Conservation (phyloP, 2,888 invertebrate genomes). For the Smittia aterrima region DNA sequence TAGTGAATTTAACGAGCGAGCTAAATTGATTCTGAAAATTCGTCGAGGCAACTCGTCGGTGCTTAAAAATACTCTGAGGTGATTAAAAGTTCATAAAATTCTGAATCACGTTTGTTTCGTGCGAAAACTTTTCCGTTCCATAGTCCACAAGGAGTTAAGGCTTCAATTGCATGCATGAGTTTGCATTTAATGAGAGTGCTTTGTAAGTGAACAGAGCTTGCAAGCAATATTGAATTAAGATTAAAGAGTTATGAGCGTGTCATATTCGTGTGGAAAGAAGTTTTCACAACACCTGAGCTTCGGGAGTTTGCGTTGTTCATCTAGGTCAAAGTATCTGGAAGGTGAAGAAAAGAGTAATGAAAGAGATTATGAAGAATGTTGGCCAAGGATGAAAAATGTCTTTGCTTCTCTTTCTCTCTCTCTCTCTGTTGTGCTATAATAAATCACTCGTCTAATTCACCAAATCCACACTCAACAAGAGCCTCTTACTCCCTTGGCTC, state of each 20-base stretch:
- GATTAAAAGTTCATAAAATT: background rate
- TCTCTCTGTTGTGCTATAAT: background rate
- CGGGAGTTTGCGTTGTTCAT: background rate
- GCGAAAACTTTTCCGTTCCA: background rate
- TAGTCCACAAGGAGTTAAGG: background rate
- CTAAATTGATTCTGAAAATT: constrained; percentile 9
- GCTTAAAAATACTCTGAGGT: background rate
- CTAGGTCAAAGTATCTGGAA: constrained; percentile 8
- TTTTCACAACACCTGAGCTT: constrained; percentile 3
- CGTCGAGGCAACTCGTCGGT: background rate
- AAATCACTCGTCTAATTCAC: constrained; percentile 20
- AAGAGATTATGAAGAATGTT: constrained; percentile 20
- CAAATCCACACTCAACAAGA: background rate
- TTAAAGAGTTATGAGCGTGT: constrained; percentile 1
- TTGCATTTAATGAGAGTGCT: constrained; percentile 19
- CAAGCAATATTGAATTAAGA: constrained; percentile 24
- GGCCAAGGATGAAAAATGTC: background rate
- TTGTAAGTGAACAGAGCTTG: background rate
- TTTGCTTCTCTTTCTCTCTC: background rate
- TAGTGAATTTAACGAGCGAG: constrained; percentile 10
- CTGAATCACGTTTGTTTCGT: background rate
- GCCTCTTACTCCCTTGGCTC: background rate
- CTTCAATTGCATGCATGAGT: background rate
- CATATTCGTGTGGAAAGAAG: background rate
- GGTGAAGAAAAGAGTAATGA: constrained; percentile 12